Conservation (phyloP, 2,113 vertebrate genomes). For the Acrocephalus kingi region DNA sequence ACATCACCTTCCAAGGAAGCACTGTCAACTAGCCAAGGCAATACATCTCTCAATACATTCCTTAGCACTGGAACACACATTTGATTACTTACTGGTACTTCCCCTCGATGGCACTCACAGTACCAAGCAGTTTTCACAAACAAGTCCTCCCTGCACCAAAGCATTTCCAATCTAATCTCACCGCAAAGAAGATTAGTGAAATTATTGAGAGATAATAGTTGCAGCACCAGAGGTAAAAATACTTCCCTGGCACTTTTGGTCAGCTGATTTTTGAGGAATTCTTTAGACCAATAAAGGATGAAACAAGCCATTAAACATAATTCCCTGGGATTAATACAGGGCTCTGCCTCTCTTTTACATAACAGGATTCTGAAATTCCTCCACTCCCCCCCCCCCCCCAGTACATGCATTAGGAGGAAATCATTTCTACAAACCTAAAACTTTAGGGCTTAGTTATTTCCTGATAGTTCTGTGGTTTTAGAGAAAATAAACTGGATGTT, state of each 20-base stretch:
- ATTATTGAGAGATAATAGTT: conserved; percentile 14
- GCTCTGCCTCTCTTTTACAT: conserved; percentile 37
- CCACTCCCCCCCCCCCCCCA: neutral
- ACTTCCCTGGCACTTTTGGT: neutral
- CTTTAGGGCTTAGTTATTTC: conserved; percentile 65
- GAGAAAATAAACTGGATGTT: conserved; percentile 58
- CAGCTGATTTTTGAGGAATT: conserved; percentile 35
- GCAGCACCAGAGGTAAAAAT: conserved; percentile 32
- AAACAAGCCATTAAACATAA: conserved; percentile 54
- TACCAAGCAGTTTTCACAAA: neutral
- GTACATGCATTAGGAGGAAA: conserved; percentile 55
- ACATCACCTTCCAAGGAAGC: neutral
- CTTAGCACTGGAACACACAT: neutral
- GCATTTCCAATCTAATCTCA: conserved; percentile 27
- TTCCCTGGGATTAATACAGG: neutral
- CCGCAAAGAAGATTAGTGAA: conserved; percentile 46
- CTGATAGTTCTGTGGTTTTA: conserved; percentile 51
- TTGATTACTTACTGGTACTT: neutral
- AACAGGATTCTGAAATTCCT: conserved; percentile 42
- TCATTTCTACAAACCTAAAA: conserved; percentile 44
- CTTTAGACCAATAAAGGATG: conserved; percentile 34
- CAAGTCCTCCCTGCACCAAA: neutral
- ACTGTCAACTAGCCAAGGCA: neutral
- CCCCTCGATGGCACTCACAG: neutral
- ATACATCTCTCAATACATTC: neutral